Evolutionary conservation across 2,797 vertebrate genomes (phyloP).

Genomic region (Orestias chungarensis): DNA sequence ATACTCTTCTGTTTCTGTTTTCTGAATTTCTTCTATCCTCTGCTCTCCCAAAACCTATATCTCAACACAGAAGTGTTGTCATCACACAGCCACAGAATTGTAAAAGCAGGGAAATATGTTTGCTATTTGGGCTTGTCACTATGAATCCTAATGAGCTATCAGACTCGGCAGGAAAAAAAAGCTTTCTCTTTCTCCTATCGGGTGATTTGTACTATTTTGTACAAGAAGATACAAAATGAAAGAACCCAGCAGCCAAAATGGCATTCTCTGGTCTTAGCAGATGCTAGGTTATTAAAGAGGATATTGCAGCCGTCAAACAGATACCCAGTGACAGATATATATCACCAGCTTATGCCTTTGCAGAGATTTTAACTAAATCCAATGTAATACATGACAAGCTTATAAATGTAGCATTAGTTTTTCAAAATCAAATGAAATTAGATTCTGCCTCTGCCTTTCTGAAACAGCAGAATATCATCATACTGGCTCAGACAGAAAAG

Average conservation of each 20-base stretch:
- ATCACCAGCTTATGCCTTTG: slow-evolving; percentile 57
- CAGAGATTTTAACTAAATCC: slow-evolving; percentile 61
- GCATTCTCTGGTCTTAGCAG: slow-evolving; percentile 67
- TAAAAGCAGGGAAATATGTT: slow-evolving; percentile 76
- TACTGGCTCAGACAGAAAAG: slow-evolving; percentile 18
- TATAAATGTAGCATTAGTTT: slow-evolving; percentile 46
- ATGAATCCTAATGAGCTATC: slow-evolving; percentile 78
- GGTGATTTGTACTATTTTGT: slow-evolving; percentile 69
- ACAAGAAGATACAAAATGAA: slow-evolving; percentile 66
- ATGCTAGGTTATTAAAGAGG: slow-evolving; percentile 67
- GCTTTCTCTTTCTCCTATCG: slow-evolving; percentile 61
- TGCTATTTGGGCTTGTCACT: slow-evolving; percentile 72
- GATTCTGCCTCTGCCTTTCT: slow-evolving; percentile 9
- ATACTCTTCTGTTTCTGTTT: slow-evolving; percentile 22
- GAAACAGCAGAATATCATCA: slow-evolving; percentile 8
- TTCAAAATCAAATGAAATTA: slow-evolving; percentile 43
- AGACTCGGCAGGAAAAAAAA: slow-evolving; percentile 64
- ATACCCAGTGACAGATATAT: slow-evolving; percentile 57
- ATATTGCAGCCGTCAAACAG: slow-evolving; percentile 61
- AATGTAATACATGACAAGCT: slow-evolving; percentile 64
- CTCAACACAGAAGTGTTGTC: slow-evolving; percentile 68
- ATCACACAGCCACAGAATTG: slow-evolving; percentile 65
- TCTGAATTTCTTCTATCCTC: slow-evolving; percentile 49
- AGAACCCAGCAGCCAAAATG: slow-evolving; percentile 63
- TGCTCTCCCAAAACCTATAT: slow-evolving; percentile 53